Conservation (phyloP, 2,888 invertebrate genomes). For the Microctonus brassicae region DNA sequence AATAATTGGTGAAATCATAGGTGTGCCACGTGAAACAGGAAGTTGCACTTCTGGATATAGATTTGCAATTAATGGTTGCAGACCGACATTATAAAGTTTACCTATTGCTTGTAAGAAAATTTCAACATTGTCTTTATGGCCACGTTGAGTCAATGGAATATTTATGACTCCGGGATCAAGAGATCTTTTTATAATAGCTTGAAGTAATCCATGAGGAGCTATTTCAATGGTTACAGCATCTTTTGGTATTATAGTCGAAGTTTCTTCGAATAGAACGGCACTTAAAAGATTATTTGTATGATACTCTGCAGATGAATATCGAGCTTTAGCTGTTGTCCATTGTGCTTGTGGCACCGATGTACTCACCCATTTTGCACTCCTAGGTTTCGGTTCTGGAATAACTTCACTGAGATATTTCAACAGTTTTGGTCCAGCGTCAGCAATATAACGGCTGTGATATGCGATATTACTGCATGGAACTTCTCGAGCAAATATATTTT, state of each 20-base stretch:
- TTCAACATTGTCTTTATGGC: slow-evolving; percentile 76
- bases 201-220: slow-evolving; percentile 90
- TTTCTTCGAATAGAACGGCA: slow-evolving; percentile 83
- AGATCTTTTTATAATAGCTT: slow-evolving; percentile 86
- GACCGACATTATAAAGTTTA: slow-evolving; percentile 82
- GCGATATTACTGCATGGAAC: slow-evolving; percentile 91
- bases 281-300: slow-evolving; percentile 87
- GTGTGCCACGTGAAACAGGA: slow-evolving; percentile 90
- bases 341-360: slow-evolving; percentile 81
- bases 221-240: slow-evolving; percentile 90
- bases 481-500: slow-evolving; percentile 85
- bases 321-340: slow-evolving; percentile 79
- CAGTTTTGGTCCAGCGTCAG: slow-evolving; percentile 79
- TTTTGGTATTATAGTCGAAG: slow-evolving; percentile 81
- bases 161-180: slow-evolving; percentile 80
- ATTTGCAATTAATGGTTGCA: slow-evolving; percentile 80
- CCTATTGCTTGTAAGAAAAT: slow-evolving; percentile 77
- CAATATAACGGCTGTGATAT: slow-evolving; percentile 89
- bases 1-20: slow-evolving; percentile 86
- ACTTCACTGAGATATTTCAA: slow-evolving; percentile 76
- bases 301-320: slow-evolving; percentile 86
- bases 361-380: slow-evolving; percentile 87
- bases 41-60: slow-evolving; percentile 83
- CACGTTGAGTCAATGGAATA: slow-evolving; percentile 81
- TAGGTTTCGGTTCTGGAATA: slow-evolving; percentile 76